Percentiles rank a stretch among this genome's conserved stretches.
These are phyloP conservation scores for Aythya fuligula DNA, from an alignment of 2,797 vertebrate species.

Conservation along the genomic window DNA sequence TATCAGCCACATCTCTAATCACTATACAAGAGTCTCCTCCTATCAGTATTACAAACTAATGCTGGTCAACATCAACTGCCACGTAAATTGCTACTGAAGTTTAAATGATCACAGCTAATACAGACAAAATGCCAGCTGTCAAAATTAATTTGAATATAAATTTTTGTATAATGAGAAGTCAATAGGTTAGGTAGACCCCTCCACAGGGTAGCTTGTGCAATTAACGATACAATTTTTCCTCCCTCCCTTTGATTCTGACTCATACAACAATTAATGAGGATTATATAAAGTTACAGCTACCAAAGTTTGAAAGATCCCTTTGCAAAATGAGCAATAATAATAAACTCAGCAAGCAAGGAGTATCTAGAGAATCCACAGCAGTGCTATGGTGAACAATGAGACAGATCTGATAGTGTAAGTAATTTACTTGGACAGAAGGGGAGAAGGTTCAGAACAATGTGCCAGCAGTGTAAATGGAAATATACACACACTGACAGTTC, in stretches of 20 bases:
- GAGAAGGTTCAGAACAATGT: slow-evolving; percentile 58
- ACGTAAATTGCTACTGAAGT: slow-evolving; percentile 1
- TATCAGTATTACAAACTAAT: neutral
- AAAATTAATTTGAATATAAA: slow-evolving; percentile 40
- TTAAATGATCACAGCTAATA: slow-evolving; percentile 13
- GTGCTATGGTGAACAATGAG: neutral
- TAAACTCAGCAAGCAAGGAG: neutral
- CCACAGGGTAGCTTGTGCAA: neutral
- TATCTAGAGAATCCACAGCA: slow-evolving; percentile 1
- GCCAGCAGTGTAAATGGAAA: slow-evolving; percentile 62
- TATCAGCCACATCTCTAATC: neutral
- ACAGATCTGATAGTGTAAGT: slow-evolving; percentile 41
- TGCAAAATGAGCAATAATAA: slow-evolving; percentile 18
- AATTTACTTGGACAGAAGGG: slow-evolving; percentile 65
- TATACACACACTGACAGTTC: slow-evolving; percentile 31
- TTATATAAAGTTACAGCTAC: slow-evolving; percentile 44
- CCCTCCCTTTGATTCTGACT: neutral
- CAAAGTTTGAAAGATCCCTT: neutral
- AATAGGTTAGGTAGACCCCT: neutral
- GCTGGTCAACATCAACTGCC: neutral
- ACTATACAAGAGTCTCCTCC: neutral
- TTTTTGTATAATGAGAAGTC: neutral
- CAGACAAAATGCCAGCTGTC: slow-evolving; percentile 27
- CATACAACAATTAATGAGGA: neutral
- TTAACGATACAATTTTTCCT: slow-evolving; percentile 4